Percentiles rank a stretch among this genome's conserved stretches.
These are phyloP conservation scores for Mixornis gularis DNA, from an alignment of 2,113 vertebrate genomes.

Conservation along the genomic window DNA sequence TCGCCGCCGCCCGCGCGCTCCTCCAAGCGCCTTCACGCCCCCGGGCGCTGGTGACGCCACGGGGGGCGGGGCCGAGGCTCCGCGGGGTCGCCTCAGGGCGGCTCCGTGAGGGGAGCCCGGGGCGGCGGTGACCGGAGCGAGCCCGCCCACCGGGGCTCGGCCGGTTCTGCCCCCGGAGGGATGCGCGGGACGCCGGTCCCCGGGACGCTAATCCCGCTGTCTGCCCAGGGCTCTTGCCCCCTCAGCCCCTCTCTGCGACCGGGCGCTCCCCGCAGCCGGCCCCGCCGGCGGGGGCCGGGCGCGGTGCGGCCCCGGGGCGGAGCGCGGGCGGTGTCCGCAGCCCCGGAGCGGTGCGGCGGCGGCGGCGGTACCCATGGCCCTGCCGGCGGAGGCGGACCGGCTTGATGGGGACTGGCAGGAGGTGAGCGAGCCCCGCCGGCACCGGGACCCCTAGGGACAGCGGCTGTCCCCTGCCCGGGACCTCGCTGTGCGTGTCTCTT, in stretches of 20 bases:
- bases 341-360: not conserved
- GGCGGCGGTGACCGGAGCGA: not conserved
- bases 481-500: not conserved
- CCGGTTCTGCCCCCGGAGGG: not conserved
- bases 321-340: not conserved
- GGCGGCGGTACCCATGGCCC: not conserved
- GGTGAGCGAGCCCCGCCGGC: conserved; percentile 3
- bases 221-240: not conserved
- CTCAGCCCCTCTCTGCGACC: no score
- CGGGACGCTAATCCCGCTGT: not conserved
- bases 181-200: not conserved
- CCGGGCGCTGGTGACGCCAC: not conserved
- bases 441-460: not conserved
- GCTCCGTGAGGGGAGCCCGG: not conserved
- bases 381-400: not conserved
- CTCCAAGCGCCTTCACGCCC: not conserved
- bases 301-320: not conserved
- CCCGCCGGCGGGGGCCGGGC: not conserved
- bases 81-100: not conserved
- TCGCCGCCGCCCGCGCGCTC: not conserved
- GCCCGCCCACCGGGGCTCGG: no score
- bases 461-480: not conserved
- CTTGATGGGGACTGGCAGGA: conserved; percentile 31
- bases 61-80: not conserved
- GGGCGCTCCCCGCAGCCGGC: not conserved